Percentiles rank a stretch among this genome's conserved stretches.
phyloP scores from a whole-genome alignment of 2,113 vertebrate species.

The Polypterus bichir region DNA sequence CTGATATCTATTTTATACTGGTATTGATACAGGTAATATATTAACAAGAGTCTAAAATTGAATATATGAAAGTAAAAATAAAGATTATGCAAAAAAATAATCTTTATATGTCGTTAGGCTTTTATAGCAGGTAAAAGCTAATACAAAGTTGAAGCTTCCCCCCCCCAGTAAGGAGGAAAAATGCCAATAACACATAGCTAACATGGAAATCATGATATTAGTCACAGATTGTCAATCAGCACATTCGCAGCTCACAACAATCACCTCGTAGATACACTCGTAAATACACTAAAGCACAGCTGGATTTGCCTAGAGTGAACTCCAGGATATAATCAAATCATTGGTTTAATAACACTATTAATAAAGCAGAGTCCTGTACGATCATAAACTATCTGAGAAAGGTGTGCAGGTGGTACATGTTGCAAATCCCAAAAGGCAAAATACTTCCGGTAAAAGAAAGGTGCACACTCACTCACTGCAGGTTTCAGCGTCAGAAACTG shows the following conservation, averaged over 20 bases:
- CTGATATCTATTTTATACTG: conserved; percentile 32
- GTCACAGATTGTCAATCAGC: conserved; percentile 53
- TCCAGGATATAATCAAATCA: too few relatives aligned
- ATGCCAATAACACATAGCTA: conserved; percentile 23
- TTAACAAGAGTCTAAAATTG: conserved; percentile 34
- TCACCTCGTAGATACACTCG: conserved; percentile 11
- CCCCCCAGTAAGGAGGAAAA: conserved; percentile 25
- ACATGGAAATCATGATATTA: conserved; percentile 23
- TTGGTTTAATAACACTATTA: too few relatives aligned
- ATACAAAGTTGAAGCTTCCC: conserved; percentile 22
- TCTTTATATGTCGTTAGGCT: conserved; percentile 65
- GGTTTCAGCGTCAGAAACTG: too few relatives aligned
- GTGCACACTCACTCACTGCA: too few relatives aligned
- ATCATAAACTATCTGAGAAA: too few relatives aligned
- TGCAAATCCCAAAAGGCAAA: too few relatives aligned
- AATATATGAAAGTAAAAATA: conserved; percentile 22
- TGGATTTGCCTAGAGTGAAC: too few relatives aligned
- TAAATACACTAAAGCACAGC: conserved; percentile 22
- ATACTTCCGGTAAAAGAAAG: too few relatives aligned
- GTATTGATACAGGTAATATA: conserved; percentile 51
- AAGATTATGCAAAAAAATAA: conserved; percentile 52
- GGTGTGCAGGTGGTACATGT: too few relatives aligned
- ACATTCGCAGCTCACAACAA: conserved; percentile 31
- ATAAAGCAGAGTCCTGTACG: too few relatives aligned
- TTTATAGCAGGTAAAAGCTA: conserved; percentile 44